These are phyloP conservation scores for Pseudococcus viburni DNA, from an alignment of 2,888 invertebrate genomes.

Conservation along the genomic window DNA sequence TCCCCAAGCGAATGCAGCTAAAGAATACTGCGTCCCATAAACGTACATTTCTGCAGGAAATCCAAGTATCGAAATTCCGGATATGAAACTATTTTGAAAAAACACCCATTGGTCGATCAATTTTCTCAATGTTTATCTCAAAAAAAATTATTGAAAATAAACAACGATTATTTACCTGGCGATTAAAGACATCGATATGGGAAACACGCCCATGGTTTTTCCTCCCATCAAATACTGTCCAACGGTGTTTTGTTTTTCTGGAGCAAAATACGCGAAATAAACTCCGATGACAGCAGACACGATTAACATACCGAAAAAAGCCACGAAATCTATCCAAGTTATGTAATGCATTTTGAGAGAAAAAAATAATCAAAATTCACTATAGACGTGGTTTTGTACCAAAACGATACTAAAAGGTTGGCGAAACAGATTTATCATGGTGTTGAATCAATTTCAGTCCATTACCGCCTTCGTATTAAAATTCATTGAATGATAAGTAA, in stretches of 20 bases:
- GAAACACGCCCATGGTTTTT: slow-evolving; percentile 83
- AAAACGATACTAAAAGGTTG: not conserved
- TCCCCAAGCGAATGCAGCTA: slow-evolving; percentile 77
- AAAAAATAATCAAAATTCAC: not conserved
- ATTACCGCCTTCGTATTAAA: not conserved
- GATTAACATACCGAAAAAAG: slow-evolving; percentile 60
- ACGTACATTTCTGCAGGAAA: slow-evolving; percentile 84
- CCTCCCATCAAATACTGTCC: slow-evolving; percentile 83
- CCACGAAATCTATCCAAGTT: slow-evolving; percentile 59
- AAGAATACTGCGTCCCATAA: slow-evolving; percentile 82
- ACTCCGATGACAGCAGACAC: slow-evolving; percentile 60
- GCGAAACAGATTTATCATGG: not conserved
- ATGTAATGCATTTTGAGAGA: slow-evolving; percentile 42
- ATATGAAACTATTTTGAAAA: slow-evolving; percentile 77
- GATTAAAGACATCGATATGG: slow-evolving; percentile 83
- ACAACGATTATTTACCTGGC: slow-evolving; percentile 76
- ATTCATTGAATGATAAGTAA: not conserved
- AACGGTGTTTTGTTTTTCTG: slow-evolving; percentile 79
- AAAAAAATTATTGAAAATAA: not conserved
- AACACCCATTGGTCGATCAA: not conserved
- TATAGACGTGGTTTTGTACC: not conserved
- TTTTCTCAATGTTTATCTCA: too few species aligned
- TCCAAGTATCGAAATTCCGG: slow-evolving; percentile 81
- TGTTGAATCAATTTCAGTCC: not conserved
- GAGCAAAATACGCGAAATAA: slow-evolving; percentile 71